Evolutionary conservation across 1,140 invertebrate species (phyloP), one percentile per base, ranked within the genome.

Genomic region (Drosophila virilis): DNA sequence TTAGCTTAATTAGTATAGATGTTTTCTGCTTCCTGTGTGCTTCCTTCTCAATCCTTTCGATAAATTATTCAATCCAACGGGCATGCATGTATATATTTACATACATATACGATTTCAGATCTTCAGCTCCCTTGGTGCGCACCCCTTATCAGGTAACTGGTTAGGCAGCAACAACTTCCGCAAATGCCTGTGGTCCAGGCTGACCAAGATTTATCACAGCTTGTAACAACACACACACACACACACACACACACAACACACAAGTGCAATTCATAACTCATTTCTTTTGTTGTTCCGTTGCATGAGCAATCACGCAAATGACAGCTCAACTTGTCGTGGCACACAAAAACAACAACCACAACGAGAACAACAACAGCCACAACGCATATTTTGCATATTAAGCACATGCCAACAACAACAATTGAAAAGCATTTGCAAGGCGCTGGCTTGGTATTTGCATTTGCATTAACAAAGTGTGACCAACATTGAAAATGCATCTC

Each of bases 381-480:
- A 60, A 43, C 37, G 67, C 79, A 67, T 69, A 78, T 75, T 80
- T 65, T 79, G 80, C 80, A 83, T 83, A 80, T 72, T 84, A 84
- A 84, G 51, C 62, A 54, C 60, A 57, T 65, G 72, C 59, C 70
- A 75, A 75, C 77, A 75, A 58, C 57, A 57, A 55, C 58, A 60
- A 60, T 61, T 65, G 50, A 61, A 57, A 54, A 57, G 38, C 68
- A 65, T 35, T 58, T 57, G 35, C 45, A 40, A 43, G 43, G 45
- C 65, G 55, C 35, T 58, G 54, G 17, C 45, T 57, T 64, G 43
- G 50, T 48, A 77, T 81, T 84, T 76, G 62, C 70, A 78, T 85
- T 75, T 69, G 66, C 67, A 64, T 65, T 75, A 74, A 59, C 78
- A 74, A 67, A 67, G 58, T 62, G 51, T 55, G 66, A 58, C 59